Conservation (phyloP, 2,888 invertebrate genomes). For the Ischnus inquisitorius region DNA sequence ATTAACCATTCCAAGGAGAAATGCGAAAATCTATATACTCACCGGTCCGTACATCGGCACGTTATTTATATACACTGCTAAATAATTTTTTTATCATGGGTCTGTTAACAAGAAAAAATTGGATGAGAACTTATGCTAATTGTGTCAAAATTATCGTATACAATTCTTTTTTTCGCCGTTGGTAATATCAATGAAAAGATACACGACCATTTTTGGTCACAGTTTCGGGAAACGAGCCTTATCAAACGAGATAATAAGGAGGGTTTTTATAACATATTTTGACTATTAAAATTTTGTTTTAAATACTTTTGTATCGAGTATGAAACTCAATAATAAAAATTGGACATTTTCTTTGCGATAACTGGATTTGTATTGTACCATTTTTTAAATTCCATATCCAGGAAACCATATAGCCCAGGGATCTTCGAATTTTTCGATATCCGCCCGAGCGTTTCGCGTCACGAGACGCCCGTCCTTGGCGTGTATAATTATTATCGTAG, state of each 20-base stretch:
- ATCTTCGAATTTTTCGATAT: slow-evolving; percentile 70
- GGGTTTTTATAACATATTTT: too few relatives aligned
- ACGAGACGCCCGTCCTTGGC: slow-evolving; percentile 69
- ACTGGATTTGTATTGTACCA: background rate
- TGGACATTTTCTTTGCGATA: too few relatives aligned
- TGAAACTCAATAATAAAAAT: too few relatives aligned
- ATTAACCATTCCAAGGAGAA: slow-evolving; percentile 75
- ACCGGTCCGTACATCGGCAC: background rate
- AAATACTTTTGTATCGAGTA: too few relatives aligned
- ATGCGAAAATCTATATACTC: slow-evolving; percentile 28
- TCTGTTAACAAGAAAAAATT: background rate
- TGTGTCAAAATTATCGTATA: background rate
- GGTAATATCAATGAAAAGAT: too few relatives aligned
- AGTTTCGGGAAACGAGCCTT: too few relatives aligned
- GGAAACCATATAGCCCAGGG: slow-evolving; percentile 71
- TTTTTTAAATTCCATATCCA: background rate
- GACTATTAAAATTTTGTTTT: too few relatives aligned
- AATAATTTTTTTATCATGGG: background rate
- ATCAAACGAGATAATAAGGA: too few relatives aligned
- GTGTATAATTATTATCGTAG: slow-evolving; percentile 70
- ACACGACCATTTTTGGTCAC: too few relatives aligned
- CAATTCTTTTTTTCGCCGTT: background rate
- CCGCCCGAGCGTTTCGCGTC: slow-evolving; percentile 67
- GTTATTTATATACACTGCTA: background rate
- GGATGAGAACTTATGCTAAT: background rate